Base-by-base conservation (phyloP, 2,113 vertebrate species). In the Anhinga anhinga region DNA sequence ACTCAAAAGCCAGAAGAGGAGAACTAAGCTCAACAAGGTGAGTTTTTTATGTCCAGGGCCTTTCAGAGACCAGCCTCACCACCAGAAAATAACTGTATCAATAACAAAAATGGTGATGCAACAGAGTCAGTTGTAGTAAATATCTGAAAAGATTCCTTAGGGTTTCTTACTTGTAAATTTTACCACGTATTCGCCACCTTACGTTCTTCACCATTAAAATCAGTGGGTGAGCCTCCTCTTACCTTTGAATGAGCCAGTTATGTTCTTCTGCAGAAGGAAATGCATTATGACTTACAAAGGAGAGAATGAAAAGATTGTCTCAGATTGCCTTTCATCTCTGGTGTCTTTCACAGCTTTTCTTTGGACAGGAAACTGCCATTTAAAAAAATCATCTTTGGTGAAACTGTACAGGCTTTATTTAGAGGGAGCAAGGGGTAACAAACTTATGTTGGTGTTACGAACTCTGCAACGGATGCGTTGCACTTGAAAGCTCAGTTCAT, bases 271-370 rank as follows among this genome's bases (percentile, higher is more conserved):
- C 56, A 21, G 77, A 78, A 84, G 30, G 25, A 77, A 77, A 44
- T 8, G 12, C 0, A 0, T 55, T 76, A 5, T 2, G 27, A 58
- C 45, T n/a, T 87, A n/a, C 0, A 0, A 73, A 82, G 44, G 34
- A 25, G 19, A 49, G 52, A 69, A 62, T n/a, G 15, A 71, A 94
- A 49, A 21, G 5, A 9, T 72, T 32, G 16, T 47, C 26, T 69
- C 23, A 13, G 26, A 86, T 58, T 5, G 5, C 19, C 19, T 93
- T 88, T 91, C 27, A 45, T 30, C 52, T 36, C 52, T 45, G 34
- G 9, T 38, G 30, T 34, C 19, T 56, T 87, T 63, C 56, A 29
- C 15, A 25, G 58, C 36, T 71, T 82, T 87, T 27, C 40, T 86
- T 91, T 32, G 15, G 52, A 26, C 9, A 50, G 42, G 32, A 70